Evolutionary conservation across 2,113 vertebrate genomes (phyloP).

Genomic region (Psilopsiagon aurifrons): DNA sequence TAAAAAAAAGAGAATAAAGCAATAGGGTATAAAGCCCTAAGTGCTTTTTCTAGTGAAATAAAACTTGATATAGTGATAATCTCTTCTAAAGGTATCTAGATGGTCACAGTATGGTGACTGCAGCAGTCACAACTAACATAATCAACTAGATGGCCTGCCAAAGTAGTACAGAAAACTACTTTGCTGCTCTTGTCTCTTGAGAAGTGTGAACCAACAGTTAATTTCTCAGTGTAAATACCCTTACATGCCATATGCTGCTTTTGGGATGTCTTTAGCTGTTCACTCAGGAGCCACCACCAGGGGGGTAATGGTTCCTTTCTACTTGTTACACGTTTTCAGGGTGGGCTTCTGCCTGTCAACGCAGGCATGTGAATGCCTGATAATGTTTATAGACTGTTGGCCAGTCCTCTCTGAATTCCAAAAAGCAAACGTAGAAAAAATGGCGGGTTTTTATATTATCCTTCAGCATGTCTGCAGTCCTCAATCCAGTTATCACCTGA

Average conservation of each 20-base stretch:
- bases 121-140: background rate
- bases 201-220: background rate
- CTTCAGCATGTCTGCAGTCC: background rate
- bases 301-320: background rate
- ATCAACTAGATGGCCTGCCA: background rate
- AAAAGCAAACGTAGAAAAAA: background rate
- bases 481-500: background rate
- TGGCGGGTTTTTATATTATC: background rate
- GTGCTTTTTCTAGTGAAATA: background rate
- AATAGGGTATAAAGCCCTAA: background rate
- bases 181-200: background rate
- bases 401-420: background rate
- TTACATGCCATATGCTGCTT: background rate
- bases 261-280: background rate
- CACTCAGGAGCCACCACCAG: background rate
- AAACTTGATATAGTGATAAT: background rate
- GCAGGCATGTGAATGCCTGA: background rate
- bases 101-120: background rate
- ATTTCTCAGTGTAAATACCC: background rate
- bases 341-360: background rate
- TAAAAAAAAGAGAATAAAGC: background rate
- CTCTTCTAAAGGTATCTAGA: background rate
- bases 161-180: background rate
- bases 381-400: background rate
- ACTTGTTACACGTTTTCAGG: background rate